Base-by-base conservation (phyloP, 2,113 vertebrate species). In the Gymnarchus niloticus region DNA sequence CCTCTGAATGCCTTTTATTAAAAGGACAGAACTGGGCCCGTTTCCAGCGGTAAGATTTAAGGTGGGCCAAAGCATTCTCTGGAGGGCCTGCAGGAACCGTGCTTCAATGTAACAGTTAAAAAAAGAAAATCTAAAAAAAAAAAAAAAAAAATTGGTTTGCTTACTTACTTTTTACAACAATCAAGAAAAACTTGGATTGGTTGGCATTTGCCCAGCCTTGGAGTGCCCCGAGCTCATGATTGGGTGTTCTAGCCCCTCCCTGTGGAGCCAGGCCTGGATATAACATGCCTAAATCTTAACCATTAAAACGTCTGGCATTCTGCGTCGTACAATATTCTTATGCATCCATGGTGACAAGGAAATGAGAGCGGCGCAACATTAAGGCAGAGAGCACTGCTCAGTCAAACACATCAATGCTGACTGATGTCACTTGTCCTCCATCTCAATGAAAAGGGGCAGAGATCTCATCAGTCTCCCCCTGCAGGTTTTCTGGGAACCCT, bases 381-480 rank as follows among this genome's bases (percentile, higher is more conserved):
- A 51, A 19, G 33, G 33, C 44, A 51, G 65, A 41, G 19, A 54
- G 28, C 33, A n/a, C 10, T 9, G 19, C 49, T 54, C 51, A 6
- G 65, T 85, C 65, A 85, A 44, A 54, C 84, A 44, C 56, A 3
- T 3, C 48, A 52, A 21, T 23, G 41, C 83, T 44, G 9, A 25
- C 6, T 28, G 59, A 51, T 14, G 57, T 41, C 6, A 37, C 5
- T 21, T 12, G 12, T 2, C 2, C 41, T 12, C 37, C 7, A 52
- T 28, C 41, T 78, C 73, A 56, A 37, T 57, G 73, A 7, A 85
- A 54, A 44, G 33, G 19, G 52, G 78, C 51, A 46, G 54, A 46
- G 84, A 78, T 85, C 57, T n/a, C 52, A 80, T 85, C 84, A 85
- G 73, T n/a, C 76, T 57, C 76, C 56, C 41, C 56, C 41, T 52